Evolutionary conservation across 2,888 invertebrate species (phyloP).

Genomic region (Pogonocherus hispidulus): DNA sequence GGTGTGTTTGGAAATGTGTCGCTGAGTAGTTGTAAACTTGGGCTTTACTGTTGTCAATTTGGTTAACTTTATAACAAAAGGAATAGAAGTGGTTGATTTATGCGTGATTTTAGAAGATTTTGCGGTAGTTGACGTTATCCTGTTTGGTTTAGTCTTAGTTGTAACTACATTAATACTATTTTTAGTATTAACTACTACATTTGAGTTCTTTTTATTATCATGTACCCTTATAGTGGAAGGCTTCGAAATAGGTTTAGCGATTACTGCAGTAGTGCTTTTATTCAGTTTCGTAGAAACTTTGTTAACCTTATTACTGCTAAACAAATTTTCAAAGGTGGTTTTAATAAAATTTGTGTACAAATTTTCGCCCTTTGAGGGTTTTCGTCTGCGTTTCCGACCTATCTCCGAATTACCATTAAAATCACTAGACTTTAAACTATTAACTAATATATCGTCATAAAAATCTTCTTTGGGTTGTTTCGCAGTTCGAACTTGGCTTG

Average conservation of each 20-base stretch:
- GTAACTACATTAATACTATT: conserved; percentile 27
- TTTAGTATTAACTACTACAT: conserved; percentile 31
- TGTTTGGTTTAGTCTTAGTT: conserved; percentile 30
- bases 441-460: conserved; percentile 32
- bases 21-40: conserved; percentile 8
- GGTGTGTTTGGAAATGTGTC: background rate
- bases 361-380: background rate
- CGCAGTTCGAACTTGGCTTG: background rate
- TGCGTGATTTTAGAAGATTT: background rate
- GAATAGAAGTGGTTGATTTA: conserved; percentile 28
- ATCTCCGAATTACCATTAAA: background rate
- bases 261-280: background rate
- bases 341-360: background rate
- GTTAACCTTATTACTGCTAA: background rate
- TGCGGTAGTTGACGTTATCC: conserved; percentile 5
- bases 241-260: background rate
- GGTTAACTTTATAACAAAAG: conserved; percentile 21
- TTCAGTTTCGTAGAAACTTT: background rate
- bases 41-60: conserved; percentile 38
- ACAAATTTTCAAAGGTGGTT: background rate
- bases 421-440: background rate
- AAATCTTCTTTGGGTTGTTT: conserved; percentile 35
- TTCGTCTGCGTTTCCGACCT: conserved; percentile 11
- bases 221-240: background rate
- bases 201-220: conserved; percentile 21